A percentile compares a stretch with the other conserved stretches of the same genome.
These are phyloP conservation scores for Liodrosophila aerea DNA, from an alignment of 2,888 invertebrate species.

Conservation along the genomic window DNA sequence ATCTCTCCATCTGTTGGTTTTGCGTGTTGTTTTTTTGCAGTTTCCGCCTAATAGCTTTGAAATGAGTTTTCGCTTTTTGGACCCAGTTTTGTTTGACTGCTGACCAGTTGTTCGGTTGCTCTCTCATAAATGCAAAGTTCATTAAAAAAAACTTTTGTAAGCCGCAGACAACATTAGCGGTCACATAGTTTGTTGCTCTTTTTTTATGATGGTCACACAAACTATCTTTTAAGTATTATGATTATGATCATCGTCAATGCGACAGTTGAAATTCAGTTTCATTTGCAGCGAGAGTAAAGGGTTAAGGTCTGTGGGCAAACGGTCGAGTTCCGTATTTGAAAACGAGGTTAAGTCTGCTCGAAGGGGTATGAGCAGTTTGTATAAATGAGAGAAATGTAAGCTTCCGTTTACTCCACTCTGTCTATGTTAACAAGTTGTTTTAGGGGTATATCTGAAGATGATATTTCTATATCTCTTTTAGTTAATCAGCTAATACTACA, in stretches of 20 bases:
- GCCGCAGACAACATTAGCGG: constrained; percentile 46
- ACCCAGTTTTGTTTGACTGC: constrained; percentile 32
- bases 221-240: constrained; percentile 2
- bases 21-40: constrained; percentile 32
- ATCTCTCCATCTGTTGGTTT: constrained; percentile 6
- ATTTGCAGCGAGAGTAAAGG: constrained; percentile 2
- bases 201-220: constrained; percentile 20
- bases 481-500: too few species aligned
- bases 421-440: too few species aligned
- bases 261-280: constrained; percentile 15
- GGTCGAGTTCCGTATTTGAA: not conserved
- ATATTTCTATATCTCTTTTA: too few species aligned
- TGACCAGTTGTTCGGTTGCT: constrained; percentile 18
- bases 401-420: too few species aligned
- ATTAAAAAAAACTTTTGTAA: constrained; percentile 31
- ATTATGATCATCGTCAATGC: constrained; percentile 12
- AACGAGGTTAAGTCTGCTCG: not conserved
- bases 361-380: too few species aligned
- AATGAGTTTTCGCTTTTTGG: constrained; percentile 66
- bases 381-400: too few species aligned
- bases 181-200: constrained; percentile 21
- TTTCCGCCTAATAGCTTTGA: constrained; percentile 71
- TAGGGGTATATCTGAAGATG: too few species aligned
- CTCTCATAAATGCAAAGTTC: constrained; percentile 36
- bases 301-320: not conserved